These are phyloP conservation scores for Poecilia gillii DNA, from an alignment of 2,797 vertebrate species.

Conservation along the genomic window DNA sequence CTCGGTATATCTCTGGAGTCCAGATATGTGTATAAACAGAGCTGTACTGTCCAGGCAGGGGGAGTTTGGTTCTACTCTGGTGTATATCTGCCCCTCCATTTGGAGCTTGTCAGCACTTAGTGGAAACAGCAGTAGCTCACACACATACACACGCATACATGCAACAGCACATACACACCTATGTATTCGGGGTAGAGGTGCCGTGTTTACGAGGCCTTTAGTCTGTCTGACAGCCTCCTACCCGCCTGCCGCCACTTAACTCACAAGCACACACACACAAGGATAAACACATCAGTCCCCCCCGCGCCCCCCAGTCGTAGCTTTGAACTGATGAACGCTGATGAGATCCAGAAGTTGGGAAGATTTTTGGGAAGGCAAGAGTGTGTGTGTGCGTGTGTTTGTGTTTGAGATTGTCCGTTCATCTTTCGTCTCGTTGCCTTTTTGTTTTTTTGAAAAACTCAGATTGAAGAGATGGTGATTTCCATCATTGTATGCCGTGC, in stretches of 20 bases:
- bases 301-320: constrained; percentile 37
- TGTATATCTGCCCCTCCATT: constrained; percentile 70
- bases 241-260: constrained; percentile 80
- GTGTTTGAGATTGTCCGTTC: constrained; percentile 16
- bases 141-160: constrained; percentile 22
- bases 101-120: constrained; percentile 70
- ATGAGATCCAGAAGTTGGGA: constrained; percentile 77
- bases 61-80: constrained; percentile 63
- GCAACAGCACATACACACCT: constrained; percentile 61
- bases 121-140: constrained; percentile 76
- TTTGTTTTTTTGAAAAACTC: constrained; percentile 37
- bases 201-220: constrained; percentile 77
- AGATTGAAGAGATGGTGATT: constrained; percentile 48
- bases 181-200: constrained; percentile 74
- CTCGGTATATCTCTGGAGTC: constrained; percentile 48
- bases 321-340: constrained; percentile 80
- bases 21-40: constrained; percentile 69
- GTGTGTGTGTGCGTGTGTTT: constrained; percentile 25
- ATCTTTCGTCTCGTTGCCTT: constrained; percentile 35
- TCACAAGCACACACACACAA: constrained; percentile 50
- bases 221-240: constrained; percentile 78
- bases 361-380: constrained; percentile 55
- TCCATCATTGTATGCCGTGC: constrained; percentile 26
- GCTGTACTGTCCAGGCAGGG: constrained; percentile 65
- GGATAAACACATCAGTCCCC: constrained; percentile 62